Evolutionary conservation across 2,113 vertebrate species (phyloP).

Genomic region (Sinocyclocheilus grahami): DNA sequence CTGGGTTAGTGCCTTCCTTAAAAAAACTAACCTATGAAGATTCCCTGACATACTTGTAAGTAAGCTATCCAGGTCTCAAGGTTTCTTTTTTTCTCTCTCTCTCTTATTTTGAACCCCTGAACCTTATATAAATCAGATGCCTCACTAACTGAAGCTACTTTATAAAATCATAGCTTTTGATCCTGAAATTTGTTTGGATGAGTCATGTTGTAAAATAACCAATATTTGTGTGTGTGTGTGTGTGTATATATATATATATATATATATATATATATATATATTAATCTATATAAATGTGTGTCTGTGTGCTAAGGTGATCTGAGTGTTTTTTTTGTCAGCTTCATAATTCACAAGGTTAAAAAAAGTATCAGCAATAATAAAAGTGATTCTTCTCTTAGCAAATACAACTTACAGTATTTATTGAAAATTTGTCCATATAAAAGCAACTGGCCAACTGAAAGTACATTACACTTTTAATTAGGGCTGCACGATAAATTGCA

Average conservation of each 20-base stretch:
- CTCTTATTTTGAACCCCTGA: not conserved
- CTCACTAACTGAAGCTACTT: no score
- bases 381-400: not conserved
- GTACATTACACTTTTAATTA: not conserved
- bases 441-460: not conserved
- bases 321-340: no score
- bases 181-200: not conserved
- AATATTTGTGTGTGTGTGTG: not conserved
- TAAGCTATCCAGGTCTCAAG: constrained; percentile 30
- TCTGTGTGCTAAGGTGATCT: no score
- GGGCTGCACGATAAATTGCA: no score
- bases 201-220: not conserved
- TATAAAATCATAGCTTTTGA: not conserved
- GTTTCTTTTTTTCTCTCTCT: not conserved
- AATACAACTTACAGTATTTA: not conserved
- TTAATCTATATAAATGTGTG: no score
- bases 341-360: no score
- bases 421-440: not conserved
- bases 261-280: no score
- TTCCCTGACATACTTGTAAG: constrained; percentile 46
- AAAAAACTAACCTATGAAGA: constrained; percentile 26
- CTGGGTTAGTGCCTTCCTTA: constrained; percentile 39
- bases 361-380: no score
- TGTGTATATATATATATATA: no score
- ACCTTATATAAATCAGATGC: no score